Percentiles rank a stretch among this genome's conserved stretches.
phyloP scores from a whole-genome alignment of 2,113 vertebrate genomes.

The Equus przewalskii region DNA sequence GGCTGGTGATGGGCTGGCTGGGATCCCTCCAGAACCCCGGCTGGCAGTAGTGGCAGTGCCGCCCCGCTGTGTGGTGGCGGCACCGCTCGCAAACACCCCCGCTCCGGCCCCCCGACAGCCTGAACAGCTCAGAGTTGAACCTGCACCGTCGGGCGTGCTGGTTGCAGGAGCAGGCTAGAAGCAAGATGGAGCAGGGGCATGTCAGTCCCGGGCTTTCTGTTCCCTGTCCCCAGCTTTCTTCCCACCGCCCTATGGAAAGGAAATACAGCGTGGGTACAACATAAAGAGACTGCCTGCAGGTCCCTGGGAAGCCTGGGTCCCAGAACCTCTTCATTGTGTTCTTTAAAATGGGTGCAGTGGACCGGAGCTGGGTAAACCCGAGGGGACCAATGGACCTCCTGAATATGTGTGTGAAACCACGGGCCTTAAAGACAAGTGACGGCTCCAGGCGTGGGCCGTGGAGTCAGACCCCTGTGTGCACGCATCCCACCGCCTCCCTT shows the following conservation, averaged over 20 bases:
- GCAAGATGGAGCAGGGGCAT: not conserved
- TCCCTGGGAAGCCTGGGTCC: not conserved
- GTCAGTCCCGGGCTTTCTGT: not conserved
- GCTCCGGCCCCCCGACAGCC: constrained; percentile 92
- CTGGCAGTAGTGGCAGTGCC: constrained; percentile 95
- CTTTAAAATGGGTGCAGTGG: not conserved
- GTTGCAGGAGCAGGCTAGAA: constrained; percentile 93
- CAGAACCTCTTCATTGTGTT: not conserved
- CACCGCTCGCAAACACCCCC: constrained; percentile 95
- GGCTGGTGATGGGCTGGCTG: constrained; percentile 89
- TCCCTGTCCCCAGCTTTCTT: not conserved
- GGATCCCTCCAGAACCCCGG: constrained; percentile 92
- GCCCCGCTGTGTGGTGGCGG: constrained; percentile 93
- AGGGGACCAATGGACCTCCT: not conserved
- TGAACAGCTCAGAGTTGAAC: constrained; percentile 94
- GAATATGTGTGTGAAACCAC: not conserved
- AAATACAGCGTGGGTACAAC: not conserved
- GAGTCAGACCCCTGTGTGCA: fast-evolving
- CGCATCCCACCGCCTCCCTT: not conserved
- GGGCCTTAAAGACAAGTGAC: not conserved
- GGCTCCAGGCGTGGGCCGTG: fast-evolving
- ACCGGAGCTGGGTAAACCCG: no score
- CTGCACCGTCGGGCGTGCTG: constrained; percentile 93
- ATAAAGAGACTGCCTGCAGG: not conserved
- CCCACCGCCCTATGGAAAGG: not conserved